Evolutionary conservation across 2,888 invertebrate species (phyloP), one percentile per base, ranked within the genome.

Genomic region (Drosophila stalkeri): DNA sequence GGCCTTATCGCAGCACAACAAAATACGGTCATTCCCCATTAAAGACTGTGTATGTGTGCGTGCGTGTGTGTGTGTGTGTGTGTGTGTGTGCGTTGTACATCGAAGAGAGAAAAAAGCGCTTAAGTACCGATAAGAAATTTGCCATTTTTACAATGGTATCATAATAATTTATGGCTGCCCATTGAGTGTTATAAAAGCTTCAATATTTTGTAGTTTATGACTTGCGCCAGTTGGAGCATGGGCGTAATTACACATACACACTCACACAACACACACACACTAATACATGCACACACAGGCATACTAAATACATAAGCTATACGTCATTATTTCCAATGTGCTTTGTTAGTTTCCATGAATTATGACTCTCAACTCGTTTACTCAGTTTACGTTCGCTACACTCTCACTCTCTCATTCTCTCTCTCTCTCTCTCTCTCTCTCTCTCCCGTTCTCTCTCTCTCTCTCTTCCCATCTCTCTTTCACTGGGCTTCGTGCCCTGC

Each of bases 151-250:
- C 85, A 86, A 83, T 82, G 85, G 83, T 91, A 91, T 91, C 91
- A 82, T 85, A 84, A 91, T 91, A 91, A 90, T 91, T 91, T 91
- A 91, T 91, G 85, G 80, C 79, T 60, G 78, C 73, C 91, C 85
- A 91, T 91, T 91, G 89, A 83, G 86, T 84, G 81, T 81, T 84
- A 88, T 91, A 91, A 91, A 91, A 91, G 82, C 90, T 86, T 91
- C 91, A 90, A 91, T 89, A 91, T 89, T 87, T 84, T 85, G 86
- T 91, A 89, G 89, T 87, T 91, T 91, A 90, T 86, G 86, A 83
- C 87, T 77, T 90, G 76, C 79, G 72, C 86, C 81, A 88, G 83
- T 90, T 88, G 82, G 51, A 60, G 83, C 77, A 77, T 82, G 86
- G 78, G 78, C 85, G 89, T 88, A 90, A 91, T 90, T 90, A 90